Base-by-base conservation (phyloP, 2,113 vertebrate genomes). In the Cynocephalus volans region DNA sequence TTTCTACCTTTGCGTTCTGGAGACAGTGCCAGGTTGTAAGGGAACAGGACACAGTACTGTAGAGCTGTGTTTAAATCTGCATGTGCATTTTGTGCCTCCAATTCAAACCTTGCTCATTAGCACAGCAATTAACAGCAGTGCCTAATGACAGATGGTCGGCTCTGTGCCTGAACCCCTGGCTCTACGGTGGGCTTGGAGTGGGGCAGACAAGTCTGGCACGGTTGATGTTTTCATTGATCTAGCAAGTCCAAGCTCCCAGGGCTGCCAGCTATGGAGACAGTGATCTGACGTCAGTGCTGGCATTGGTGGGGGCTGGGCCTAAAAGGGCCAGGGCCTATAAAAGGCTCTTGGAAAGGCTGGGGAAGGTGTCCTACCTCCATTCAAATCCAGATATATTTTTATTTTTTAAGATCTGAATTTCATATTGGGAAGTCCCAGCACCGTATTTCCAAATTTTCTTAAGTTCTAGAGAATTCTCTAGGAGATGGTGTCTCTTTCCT, bases 181-280 rank as follows among this genome's bases (percentile, higher is more conserved):
- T 97, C 70, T 77, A 3, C 0, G 1, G 65, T 31, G 2, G 95
- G 58, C 90, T 81, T 50, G n/a, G 75, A 91, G 95, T 8, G 6
- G 93, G 93, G 58, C 88, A 80, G 82, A 48, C 77, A 18, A 0
- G 58, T 89, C 93, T 97, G 95, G 95, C 77, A 13, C 67, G 48
- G 82, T 52, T 83, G 97, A 87, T 93, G 86, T 95, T 97, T 96
- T 93, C 97, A 95, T 92, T 97, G 97, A 86, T 95, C 62, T 58
- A 80, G 83, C 64, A 85, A 80, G 89, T 91, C 69, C 75, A 56
- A 56, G 83, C 85, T 97, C 95, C 81, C 88, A 93, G 89, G 28
- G 56, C 88, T 69, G 86, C 82, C 0, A 1, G 90, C 82, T 75
- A 11, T 36, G 54, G 60, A 95, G 77, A 69, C 21, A 0, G 75